Percentiles rank a stretch among this genome's conserved stretches.
Evolutionary conservation across 2,888 invertebrate genomes (phyloP).

Genomic region (Mycalesis mineus): DNA sequence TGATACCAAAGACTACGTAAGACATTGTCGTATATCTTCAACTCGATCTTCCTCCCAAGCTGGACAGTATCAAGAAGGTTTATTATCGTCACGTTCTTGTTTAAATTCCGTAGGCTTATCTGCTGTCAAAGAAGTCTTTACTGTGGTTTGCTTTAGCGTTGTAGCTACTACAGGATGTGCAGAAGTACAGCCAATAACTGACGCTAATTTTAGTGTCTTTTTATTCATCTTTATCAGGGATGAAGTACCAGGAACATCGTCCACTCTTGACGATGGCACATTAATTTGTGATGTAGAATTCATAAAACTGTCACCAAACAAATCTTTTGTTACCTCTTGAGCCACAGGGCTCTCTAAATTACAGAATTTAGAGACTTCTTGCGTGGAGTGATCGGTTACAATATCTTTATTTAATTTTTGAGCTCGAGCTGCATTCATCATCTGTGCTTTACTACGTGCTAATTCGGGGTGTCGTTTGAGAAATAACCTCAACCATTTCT

Average conservation of each 20-base stretch:
- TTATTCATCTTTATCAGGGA: conserved; percentile 24
- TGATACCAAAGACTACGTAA: conserved; percentile 32
- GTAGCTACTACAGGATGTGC: no score
- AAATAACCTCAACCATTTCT: background rate
- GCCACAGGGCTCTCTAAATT: conserved; percentile 31
- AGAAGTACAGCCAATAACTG: background rate
- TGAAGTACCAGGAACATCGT: conserved; percentile 28
- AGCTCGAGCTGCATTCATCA: conserved; percentile 31
- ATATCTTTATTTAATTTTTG: no score
- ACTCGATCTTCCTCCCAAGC: conserved; percentile 32
- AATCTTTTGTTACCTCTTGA: conserved; percentile 31
- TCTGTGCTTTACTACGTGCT: conserved; percentile 28
- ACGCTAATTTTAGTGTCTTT: background rate
- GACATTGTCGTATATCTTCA: conserved; percentile 32
- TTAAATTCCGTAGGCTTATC: conserved; percentile 15
- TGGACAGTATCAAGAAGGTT: conserved; percentile 30
- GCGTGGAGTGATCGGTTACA: conserved; percentile 21
- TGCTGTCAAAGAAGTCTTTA: background rate
- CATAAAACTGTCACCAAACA: conserved; percentile 29
- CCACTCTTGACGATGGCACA: conserved; percentile 27
- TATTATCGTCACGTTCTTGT: conserved; percentile 24
- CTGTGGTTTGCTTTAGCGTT: conserved; percentile 8
- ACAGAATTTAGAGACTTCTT: conserved; percentile 31
- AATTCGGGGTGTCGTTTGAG: conserved; percentile 26
- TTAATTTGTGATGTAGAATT: conserved; percentile 29